A percentile compares a stretch with the other conserved stretches of the same genome.
Conservation (phyloP, 30 jellyfish, hydroid and myxozoan genomes). For the Morbakka virulenta region DNA sequence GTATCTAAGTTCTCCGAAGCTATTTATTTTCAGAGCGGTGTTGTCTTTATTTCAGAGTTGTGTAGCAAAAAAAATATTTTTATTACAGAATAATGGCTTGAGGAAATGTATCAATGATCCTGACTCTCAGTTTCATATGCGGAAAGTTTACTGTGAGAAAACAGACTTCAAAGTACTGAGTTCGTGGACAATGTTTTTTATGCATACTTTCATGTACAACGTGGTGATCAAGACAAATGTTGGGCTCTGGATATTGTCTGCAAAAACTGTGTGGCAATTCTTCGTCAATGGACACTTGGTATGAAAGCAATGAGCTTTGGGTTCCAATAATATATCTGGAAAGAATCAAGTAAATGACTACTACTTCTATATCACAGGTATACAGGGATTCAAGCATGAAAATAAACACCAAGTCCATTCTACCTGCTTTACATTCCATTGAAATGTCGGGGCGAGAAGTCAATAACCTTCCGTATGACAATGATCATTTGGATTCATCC, state of each 20-base stretch:
- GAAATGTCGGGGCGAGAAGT: too few species aligned
- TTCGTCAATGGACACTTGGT: conserved; percentile 11
- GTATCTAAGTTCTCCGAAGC: too few species aligned
- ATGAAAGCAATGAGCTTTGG: neutral
- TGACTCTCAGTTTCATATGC: neutral
- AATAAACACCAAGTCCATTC: neutral
- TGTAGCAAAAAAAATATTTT: too few species aligned
- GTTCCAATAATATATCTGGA: neutral
- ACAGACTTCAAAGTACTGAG: neutral
- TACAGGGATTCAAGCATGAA: neutral
- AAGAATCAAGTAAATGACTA: conserved; percentile 9
- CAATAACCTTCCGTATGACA: too few species aligned
- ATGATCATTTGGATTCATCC: too few species aligned
- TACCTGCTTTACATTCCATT: too few species aligned
- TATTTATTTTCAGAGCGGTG: too few species aligned
- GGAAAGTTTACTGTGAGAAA: neutral
- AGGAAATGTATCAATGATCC: too few species aligned
- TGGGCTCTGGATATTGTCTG: conserved; percentile 36
- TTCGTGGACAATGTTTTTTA: neutral
- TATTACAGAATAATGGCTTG: too few species aligned
- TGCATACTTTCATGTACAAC: conserved; percentile 10
- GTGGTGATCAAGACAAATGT: conserved; percentile 5
- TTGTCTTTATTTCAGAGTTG: too few species aligned
- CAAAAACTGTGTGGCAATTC: conserved; percentile 12
- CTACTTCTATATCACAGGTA: neutral